phyloP scores from a whole-genome alignment of 2,888 invertebrate genomes.

The Napeogenes inachia region DNA sequence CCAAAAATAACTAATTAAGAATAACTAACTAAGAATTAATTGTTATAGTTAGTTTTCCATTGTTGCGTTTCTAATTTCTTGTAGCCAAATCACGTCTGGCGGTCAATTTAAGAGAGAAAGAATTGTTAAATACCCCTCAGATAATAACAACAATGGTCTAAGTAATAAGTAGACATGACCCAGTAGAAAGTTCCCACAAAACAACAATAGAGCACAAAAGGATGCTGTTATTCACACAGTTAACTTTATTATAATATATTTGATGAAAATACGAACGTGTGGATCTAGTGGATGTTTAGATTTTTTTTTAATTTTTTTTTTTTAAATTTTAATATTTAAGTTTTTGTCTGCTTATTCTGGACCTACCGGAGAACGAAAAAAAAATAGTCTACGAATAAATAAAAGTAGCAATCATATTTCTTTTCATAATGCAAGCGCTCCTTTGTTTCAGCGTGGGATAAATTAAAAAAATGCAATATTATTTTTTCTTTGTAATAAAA shows the following conservation, averaged over 20 bases:
- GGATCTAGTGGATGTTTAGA: slow-evolving; percentile 19
- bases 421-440: slow-evolving; percentile 1
- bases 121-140: slow-evolving; percentile 20
- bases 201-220: slow-evolving; percentile 68
- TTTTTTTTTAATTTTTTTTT: too few species aligned
- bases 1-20: too few species aligned
- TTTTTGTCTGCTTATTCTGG: too few species aligned
- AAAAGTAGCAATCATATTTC: neutral
- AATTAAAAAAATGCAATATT: neutral
- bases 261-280: slow-evolving; percentile 36
- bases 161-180: slow-evolving; percentile 28
- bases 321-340: too few species aligned
- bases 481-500: neutral
- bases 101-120: slow-evolving; percentile 6
- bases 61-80: neutral
- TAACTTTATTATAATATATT: slow-evolving; percentile 63
- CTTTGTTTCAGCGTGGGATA: neutral
- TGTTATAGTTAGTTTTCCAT: too few species aligned
- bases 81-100: neutral
- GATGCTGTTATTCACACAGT: slow-evolving; percentile 78
- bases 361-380: too few species aligned
- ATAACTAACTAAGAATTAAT: too few species aligned
- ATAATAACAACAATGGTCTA: slow-evolving; percentile 25
- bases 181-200: slow-evolving; percentile 62
- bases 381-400: too few species aligned